These are phyloP conservation scores for Harpalus rufipes DNA, from an alignment of 2,888 invertebrate genomes.

Conservation along the genomic window DNA sequence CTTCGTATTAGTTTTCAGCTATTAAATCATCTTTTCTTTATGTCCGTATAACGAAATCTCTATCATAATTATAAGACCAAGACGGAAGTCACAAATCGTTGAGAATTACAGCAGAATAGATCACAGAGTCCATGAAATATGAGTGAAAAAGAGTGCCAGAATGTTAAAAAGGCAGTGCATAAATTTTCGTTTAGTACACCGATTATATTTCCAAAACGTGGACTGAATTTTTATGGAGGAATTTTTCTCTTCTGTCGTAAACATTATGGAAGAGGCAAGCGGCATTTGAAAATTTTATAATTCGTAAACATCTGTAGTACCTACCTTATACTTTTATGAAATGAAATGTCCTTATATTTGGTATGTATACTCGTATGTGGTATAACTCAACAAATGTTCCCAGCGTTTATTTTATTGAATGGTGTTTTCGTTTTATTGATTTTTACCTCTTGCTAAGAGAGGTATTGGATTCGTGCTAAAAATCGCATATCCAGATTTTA, in stretches of 20 bases:
- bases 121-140: slow-evolving; percentile 57
- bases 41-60: neutral
- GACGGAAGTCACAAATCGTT: neutral
- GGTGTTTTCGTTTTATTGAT: neutral
- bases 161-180: slow-evolving; percentile 61
- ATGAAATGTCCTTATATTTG: neutral
- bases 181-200: slow-evolving; percentile 60
- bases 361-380: neutral
- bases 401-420: neutral
- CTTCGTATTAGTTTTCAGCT: neutral
- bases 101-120: slow-evolving; percentile 15
- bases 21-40: neutral
- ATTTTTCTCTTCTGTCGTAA: slow-evolving; percentile 47
- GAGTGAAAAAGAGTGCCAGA: slow-evolving; percentile 52
- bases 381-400: neutral
- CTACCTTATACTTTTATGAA: neutral
- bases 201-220: slow-evolving; percentile 62
- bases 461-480: no score
- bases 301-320: neutral
- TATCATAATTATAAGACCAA: neutral
- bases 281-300: slow-evolving; percentile 1
- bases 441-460: no score
- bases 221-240: slow-evolving; percentile 52
- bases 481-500: no score
- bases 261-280: neutral